phyloP scores from a whole-genome alignment of 2,113 vertebrate genomes.

The Cettia cetti region DNA sequence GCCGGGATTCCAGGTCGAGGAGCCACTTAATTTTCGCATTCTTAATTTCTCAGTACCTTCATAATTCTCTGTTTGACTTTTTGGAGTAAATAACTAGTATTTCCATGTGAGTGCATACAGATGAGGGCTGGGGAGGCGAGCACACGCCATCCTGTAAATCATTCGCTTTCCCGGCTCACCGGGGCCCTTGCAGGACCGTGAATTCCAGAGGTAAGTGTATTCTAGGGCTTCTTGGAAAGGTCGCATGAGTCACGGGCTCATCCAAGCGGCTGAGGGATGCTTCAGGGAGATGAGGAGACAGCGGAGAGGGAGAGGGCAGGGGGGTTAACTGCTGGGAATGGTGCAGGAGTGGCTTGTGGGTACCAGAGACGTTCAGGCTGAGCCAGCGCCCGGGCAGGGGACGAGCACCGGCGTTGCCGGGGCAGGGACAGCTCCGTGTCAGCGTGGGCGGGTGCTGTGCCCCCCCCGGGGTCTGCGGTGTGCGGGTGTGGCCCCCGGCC shows the following conservation, averaged over 20 bases:
- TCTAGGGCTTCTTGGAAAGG: conserved; percentile 22
- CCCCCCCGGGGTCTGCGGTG: not conserved
- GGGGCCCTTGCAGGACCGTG: not conserved
- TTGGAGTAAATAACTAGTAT: not conserved
- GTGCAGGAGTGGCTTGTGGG: not conserved
- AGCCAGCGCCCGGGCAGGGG: not conserved
- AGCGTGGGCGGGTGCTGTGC: not conserved
- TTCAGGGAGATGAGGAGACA: not conserved
- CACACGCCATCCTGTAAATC: not conserved
- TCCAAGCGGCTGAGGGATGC: not conserved
- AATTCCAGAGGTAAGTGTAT: not conserved
- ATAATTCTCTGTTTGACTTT: not conserved
- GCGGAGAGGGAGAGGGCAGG: not conserved
- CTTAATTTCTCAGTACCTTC: not conserved
- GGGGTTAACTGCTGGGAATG: not conserved
- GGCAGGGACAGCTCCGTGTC: not conserved
- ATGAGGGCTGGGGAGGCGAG: not conserved
- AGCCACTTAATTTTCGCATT: not conserved
- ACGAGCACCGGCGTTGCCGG: not conserved
- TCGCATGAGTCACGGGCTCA: conserved; percentile 47
- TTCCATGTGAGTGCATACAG: not conserved
- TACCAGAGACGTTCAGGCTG: not conserved
- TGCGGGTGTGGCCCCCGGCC: not conserved
- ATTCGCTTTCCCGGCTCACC: not conserved
- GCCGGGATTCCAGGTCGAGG: not conserved